Base-by-base conservation (phyloP, 2,888 invertebrate species). In the Byasa hedistus region DNA sequence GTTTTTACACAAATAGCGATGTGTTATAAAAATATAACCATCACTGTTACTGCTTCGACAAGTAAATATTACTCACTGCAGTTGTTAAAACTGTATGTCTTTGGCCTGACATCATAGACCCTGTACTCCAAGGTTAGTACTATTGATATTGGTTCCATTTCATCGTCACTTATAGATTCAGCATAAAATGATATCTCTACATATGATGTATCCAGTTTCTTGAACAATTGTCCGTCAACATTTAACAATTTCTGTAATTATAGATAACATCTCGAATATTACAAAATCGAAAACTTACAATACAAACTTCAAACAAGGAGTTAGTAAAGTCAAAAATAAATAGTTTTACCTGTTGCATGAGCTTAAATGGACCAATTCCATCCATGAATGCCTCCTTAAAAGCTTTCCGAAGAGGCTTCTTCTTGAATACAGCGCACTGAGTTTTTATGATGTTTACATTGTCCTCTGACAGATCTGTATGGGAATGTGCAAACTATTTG, bases 21-120 rank as follows among this genome's bases (percentile, higher is more conserved):
- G n/a, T 32, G 4, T 7, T 32, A 32, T 3, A 32, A 10, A 32
- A 32, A 10, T 7, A 7, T n/a, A n/a, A n/a, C n/a, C n/a, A n/a
- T n/a, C n/a, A n/a, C n/a, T n/a, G n/a, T n/a, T n/a, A n/a, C n/a
- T n/a, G n/a, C n/a, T n/a, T n/a, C n/a, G n/a, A n/a, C n/a, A n/a
- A n/a, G n/a, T n/a, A n/a, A n/a, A n/a, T n/a, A n/a, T n/a, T n/a
- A 8, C 75, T 75, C 68, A 87, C 87, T 86, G 57, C 70, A 76
- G 69, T 84, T 83, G 55, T 79, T 79, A 55, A 89, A 81, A 2
- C 75, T 70, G 62, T 75, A 80, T 55, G 79, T 81, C 65, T 87
- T 90, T 0, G 90, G 89, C 12, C 85, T 76, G 23, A 87, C 81
- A 32, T 87, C 89, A 65, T 85, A 84, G 0, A 89, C 75, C 55